Evolutionary conservation across 2,797 vertebrate species (phyloP), one percentile per base, ranked within the genome.

Genomic region (Coilia nasus): DNA sequence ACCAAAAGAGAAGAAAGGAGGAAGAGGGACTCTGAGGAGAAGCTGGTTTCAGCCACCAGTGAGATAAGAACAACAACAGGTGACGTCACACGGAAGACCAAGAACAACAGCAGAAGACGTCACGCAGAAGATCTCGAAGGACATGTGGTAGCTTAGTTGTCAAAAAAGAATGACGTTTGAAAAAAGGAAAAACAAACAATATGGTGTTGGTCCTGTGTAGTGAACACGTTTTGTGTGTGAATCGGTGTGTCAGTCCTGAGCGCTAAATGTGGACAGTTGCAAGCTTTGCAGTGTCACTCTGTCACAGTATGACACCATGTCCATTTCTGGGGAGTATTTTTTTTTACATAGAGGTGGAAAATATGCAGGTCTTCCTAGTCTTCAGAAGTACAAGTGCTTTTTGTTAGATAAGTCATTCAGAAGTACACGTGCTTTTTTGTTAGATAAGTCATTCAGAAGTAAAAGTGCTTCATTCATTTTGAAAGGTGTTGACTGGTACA

Each of bases 301-400:
- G 67, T 75, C 67, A 75, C 15, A 41, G 31, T 75, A 75, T 75
- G 89, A 91, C 88, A 92, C 92, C 90, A 62, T 89, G 87, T 92
- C 90, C 91, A 90, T 94, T 92, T 94, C 92, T 94, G 94, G 92
- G 93, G 94, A 94, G 94, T 95, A 92, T 93, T 93, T 96, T 94
- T 96, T 97, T 97, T 95, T 97, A 96, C 92, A 94, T 97, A 95
- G 93, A 96, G 93, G 94, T 93, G 93, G 93, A 94, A 95, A 93
- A 95, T 97, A 97, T 96, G 98, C 97, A 99, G 97, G 97, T 99
- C 98, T 99, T 99, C 98, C 98, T 98, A 96, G 97, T 98, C 96
- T 98, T 97, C 97, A 97, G 96, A 97, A 95, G 96, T 95, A 93
- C 95, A 97, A 98, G 97, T 98, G 97, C 97, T 97, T 97, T 97